A percentile compares a stretch with the other conserved stretches of the same genome.
These are phyloP conservation scores for Torymus texanus DNA, from an alignment of 2,888 invertebrate genomes.

Conservation along the genomic window DNA sequence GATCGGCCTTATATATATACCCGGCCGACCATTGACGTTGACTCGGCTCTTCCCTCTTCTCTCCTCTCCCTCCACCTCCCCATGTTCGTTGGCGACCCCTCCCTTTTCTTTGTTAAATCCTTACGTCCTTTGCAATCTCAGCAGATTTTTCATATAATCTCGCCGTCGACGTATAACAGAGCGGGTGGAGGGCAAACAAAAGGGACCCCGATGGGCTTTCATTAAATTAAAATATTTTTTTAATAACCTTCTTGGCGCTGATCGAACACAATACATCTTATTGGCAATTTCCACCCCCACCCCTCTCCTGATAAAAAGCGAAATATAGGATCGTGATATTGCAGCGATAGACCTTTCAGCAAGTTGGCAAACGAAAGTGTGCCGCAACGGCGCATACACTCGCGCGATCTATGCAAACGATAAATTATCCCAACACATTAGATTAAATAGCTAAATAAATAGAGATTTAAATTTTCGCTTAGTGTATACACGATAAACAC, in stretches of 20 bases:
- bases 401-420: neutral
- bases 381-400: too few relatives aligned
- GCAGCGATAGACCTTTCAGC: too few relatives aligned
- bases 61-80: neutral
- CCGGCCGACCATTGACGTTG: conserved; percentile 55
- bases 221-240: neutral
- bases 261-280: too few relatives aligned
- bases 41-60: conserved; percentile 26
- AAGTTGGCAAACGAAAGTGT: too few relatives aligned
- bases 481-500: neutral
- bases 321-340: too few relatives aligned
- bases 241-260: too few relatives aligned
- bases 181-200: conserved; percentile 6
- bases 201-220: conserved; percentile 7
- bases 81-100: conserved; percentile 34
- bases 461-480: conserved; percentile 19
- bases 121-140: conserved; percentile 31
- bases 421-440: conserved; percentile 8
- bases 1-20: conserved; percentile 56
- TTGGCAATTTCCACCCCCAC: too few relatives aligned
- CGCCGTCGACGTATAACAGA: neutral
- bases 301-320: too few relatives aligned
- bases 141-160: conserved; percentile 30
- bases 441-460: conserved; percentile 9
- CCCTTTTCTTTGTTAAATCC: too few relatives aligned